Base-by-base conservation (phyloP, 1,140 invertebrate genomes). In the Grapholita molesta region DNA sequence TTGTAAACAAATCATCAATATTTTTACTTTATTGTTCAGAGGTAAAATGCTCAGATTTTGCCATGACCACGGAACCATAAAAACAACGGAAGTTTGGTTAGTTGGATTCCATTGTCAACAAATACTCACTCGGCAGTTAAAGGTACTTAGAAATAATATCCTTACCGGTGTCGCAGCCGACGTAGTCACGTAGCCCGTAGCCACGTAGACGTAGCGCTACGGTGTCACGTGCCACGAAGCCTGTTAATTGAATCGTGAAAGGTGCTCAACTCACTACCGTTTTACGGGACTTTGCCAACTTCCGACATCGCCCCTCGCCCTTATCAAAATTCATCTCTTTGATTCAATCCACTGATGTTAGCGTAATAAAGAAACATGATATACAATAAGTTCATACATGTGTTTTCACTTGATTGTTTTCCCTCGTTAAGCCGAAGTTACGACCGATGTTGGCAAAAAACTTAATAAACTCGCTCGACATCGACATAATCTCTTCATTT, bases 181-280 rank as follows among this genome's bases (percentile, higher is more conserved):
- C 72, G 70, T 70, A 72, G 69, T 67, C 33, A 35, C 69, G 68
- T 78, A 75, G 69, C 70, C 33, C 70, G 71, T 75, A 71, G 71
- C 68, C 25, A 15, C 70, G 70, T 73, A 73, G 64, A 65, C 71
- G 70, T 38, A 38, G 75, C 66, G 70, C 73, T 68, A 70, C 71
- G 76, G 66, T 38, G 71, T 48, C 71, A 68, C 74, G 68, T 67
- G 76, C 74, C 78, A 80, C 77, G 80, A 69, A 85, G 85, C 82
- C 74, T 79, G 80, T 80, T 83, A 83, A 86, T 84, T 83, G 75
- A 74, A 75, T 86, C 77, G 76, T 68, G 77, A 68, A 84, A 86
- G 82, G 83, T 86, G 75, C 73, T 78, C 64, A 69, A 68, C 68
- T 52, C 70, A 70, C 73, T 75, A 33, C 65, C 69, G 84, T 83